phyloP scores from a whole-genome alignment of 2,888 invertebrate genomes.

The Leistus spinibarbis region DNA sequence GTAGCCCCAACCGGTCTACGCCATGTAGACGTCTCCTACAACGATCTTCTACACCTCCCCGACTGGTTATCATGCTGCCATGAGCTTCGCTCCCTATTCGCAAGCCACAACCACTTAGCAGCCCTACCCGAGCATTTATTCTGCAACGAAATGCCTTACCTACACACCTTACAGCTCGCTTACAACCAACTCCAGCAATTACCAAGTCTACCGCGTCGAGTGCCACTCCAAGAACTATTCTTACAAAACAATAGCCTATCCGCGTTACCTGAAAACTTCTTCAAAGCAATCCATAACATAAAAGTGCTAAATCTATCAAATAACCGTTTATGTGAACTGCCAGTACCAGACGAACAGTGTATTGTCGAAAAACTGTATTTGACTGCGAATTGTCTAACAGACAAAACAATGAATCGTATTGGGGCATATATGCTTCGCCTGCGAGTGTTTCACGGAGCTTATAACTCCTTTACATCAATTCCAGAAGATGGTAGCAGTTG shows the following conservation, averaged over 20 bases:
- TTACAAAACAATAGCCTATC: slow-evolving; percentile 81
- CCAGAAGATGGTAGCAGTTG: slow-evolving; percentile 76
- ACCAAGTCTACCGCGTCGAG: slow-evolving; percentile 70
- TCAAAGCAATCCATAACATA: slow-evolving; percentile 68
- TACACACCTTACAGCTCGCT: slow-evolving; percentile 76
- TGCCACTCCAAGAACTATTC: slow-evolving; percentile 73
- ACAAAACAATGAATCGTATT: slow-evolving; percentile 64
- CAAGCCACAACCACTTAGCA: slow-evolving; percentile 74
- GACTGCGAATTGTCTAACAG: slow-evolving; percentile 78
- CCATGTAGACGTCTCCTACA: slow-evolving; percentile 80
- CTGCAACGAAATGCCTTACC: slow-evolving; percentile 73
- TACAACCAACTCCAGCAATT: slow-evolving; percentile 77
- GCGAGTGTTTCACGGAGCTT: slow-evolving; percentile 75
- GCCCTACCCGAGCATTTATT: slow-evolving; percentile 76
- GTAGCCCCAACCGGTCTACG: slow-evolving; percentile 74
- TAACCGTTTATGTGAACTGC: slow-evolving; percentile 74
- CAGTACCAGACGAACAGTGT: slow-evolving; percentile 63
- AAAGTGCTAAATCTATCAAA: slow-evolving; percentile 78
- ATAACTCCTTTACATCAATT: slow-evolving; percentile 75
- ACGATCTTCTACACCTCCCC: slow-evolving; percentile 73
- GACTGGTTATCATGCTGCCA: slow-evolving; percentile 79
- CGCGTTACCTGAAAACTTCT: slow-evolving; percentile 76
- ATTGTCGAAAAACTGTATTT: slow-evolving; percentile 72
- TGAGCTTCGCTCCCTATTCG: slow-evolving; percentile 73
- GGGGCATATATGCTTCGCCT: slow-evolving; percentile 69